Conservation (phyloP, 2,113 vertebrate species). For the Felis chaus region DNA sequence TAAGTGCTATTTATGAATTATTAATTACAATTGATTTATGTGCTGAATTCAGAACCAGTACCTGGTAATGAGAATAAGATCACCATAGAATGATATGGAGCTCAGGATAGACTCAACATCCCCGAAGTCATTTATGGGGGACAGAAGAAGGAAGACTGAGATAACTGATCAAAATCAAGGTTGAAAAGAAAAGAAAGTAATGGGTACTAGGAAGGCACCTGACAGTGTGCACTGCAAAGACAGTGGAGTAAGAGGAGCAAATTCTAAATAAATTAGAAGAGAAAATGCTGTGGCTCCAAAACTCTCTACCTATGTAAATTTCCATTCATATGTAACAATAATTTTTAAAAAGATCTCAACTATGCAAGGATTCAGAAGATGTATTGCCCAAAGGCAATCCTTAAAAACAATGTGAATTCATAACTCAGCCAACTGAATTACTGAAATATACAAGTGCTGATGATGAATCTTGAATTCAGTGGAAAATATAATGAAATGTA, state of each 20-base stretch:
- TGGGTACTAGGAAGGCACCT: neutral
- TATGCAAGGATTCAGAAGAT: neutral
- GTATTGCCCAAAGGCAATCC: neutral
- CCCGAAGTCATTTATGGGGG: neutral
- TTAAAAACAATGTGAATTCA: neutral
- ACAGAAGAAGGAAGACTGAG: neutral
- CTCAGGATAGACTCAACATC: neutral
- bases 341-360: neutral
- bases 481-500: neutral
- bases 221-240: neutral
- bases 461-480: neutral
- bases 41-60: neutral
- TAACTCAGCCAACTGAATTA: neutral
- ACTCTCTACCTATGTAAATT: neutral
- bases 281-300: neutral
- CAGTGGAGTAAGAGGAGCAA: neutral
- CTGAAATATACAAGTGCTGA: neutral
- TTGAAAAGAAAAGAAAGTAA: neutral
- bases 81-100: neutral
- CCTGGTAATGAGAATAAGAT: neutral
- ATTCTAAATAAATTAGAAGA: conserved; percentile 6
- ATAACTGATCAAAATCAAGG: neutral
- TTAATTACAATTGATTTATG: neutral
- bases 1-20: neutral
- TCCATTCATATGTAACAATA: neutral